Conservation (phyloP, 2,888 invertebrate species). For the Patella ulyssiponensis region DNA sequence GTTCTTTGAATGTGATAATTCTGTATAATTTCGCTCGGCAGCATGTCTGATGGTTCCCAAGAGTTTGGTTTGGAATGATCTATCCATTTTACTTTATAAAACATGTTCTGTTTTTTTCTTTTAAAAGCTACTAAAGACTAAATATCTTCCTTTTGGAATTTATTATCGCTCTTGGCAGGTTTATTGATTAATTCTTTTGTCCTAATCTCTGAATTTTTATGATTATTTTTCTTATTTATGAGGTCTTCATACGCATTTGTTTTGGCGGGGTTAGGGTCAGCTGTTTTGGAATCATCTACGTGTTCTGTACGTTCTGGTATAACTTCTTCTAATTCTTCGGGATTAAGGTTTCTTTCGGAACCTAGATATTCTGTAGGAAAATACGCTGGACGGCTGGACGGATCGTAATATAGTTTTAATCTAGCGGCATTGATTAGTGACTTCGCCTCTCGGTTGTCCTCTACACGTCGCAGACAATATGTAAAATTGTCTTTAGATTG, state of each 20-base stretch:
- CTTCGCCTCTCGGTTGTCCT: neutral
- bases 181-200: neutral
- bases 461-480: slow-evolving; percentile 13
- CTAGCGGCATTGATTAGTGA: slow-evolving; percentile 30
- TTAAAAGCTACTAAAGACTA: no score
- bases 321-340: no score
- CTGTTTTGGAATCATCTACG: neutral
- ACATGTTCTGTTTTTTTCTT: no score
- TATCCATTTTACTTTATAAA: neutral
- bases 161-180: neutral
- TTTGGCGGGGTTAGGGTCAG: neutral
- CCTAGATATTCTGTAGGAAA: neutral
- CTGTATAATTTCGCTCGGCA: neutral
- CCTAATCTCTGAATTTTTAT: neutral
- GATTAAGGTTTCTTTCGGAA: no score
- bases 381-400: neutral
- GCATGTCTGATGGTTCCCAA: neutral
- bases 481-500: slow-evolving; percentile 30
- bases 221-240: neutral
- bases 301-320: neutral
- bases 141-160: neutral
- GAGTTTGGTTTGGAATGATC: neutral
- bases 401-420: slow-evolving; percentile 17
- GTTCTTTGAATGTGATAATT: neutral
- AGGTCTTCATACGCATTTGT: neutral